Base-by-base conservation (phyloP, 2,797 vertebrate genomes). In the Acrocephalus scirpaceus region DNA sequence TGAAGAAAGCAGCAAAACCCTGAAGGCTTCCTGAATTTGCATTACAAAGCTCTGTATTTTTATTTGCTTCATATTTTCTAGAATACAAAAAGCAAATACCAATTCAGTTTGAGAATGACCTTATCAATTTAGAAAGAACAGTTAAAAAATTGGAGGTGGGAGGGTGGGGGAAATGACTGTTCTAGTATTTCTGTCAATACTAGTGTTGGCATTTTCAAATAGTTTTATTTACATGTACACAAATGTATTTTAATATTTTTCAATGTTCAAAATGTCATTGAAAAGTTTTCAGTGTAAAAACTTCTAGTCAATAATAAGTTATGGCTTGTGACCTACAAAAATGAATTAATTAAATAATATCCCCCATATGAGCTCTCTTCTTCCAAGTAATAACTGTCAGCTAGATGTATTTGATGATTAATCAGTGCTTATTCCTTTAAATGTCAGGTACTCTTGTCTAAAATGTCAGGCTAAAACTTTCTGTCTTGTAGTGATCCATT, bases 391-490 rank as follows among this genome's bases (percentile, higher is more conserved):
- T 93, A 83, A 44, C 62, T 88, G 73, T 81, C 87, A 94, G 30
- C 17, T 79, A 91, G 79, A 86, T 50, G 56, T 79, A 92, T 90
- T 92, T 80, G 79, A 57, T 88, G 73, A 88, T 91, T 94, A 92
- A 86, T 92, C 62, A 85, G 73, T 78, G 40, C 48, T 92, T 95
- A 60, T 87, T 90, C 64, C 71, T 82, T 95, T 86, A 95, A 95
- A 96, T 94, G 88, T 94, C 90, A 96, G 44, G 56, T 91, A 50
- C 42, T 90, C 26, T n/a, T 73, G 60, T 94, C 93, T 93, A 77
- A 97, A 96, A 95, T 86, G 88, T 92, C 77, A 90, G 44, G 36
- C 23, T 90, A 67, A 73, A 92, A 29, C 60, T 91, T 88, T 91
- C 66, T 66, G 17, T 86, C 83, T 83, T 90, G 21, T 42, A 75